phyloP scores from a whole-genome alignment of 2,888 invertebrate species.

The Polyploca ridens region DNA sequence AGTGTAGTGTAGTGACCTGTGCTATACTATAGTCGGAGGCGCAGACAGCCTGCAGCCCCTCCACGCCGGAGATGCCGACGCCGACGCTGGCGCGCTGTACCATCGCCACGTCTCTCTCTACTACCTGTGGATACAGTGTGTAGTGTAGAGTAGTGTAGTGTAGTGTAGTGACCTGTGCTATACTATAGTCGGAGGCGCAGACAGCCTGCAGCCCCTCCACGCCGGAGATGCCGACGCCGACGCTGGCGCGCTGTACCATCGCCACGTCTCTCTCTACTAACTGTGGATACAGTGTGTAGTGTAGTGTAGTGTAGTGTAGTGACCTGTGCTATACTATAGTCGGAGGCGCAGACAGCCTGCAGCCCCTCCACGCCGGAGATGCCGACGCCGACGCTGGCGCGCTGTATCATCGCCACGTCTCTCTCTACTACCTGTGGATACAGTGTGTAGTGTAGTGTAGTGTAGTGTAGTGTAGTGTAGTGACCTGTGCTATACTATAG shows the following conservation, averaged over 20 bases:
- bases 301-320: neutral
- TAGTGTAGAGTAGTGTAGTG: neutral
- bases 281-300: no score
- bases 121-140: no score
- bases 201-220: constrained; percentile 99
- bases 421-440: no score
- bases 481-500: constrained; percentile 97
- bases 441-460: neutral
- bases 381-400: constrained; percentile 98
- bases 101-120: constrained; percentile 99
- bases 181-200: constrained; percentile 99
- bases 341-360: constrained; percentile 99
- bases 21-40: constrained; percentile 99
- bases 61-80: constrained; percentile 98
- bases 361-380: constrained; percentile 99
- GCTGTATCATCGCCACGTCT: constrained; percentile 99
- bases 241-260: constrained; percentile 99
- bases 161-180: constrained; percentile 88
- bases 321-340: constrained; percentile 98
- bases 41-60: constrained; percentile 99
- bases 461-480: neutral
- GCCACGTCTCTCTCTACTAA: no score
- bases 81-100: constrained; percentile 99
- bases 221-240: constrained; percentile 98
- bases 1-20: constrained; percentile 77